A percentile compares a stretch with the other conserved stretches of the same genome.
Evolutionary conservation across 2,888 invertebrate species (phyloP).

Genomic region (Periphyllus acericola): DNA sequence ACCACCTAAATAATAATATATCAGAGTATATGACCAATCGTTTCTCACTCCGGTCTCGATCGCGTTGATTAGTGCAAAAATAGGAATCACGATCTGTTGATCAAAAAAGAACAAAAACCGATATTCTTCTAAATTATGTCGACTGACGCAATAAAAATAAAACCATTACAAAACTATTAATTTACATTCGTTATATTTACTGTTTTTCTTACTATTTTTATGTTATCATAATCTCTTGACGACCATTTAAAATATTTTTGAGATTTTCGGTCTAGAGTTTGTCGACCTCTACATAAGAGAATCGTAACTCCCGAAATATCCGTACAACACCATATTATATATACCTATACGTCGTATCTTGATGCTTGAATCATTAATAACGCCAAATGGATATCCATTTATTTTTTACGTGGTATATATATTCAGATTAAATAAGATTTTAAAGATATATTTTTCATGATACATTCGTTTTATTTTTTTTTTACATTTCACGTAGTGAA

Average conservation of each 20-base stretch:
- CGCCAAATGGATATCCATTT: constrained; percentile 14
- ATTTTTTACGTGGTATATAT: background rate
- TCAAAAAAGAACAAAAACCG: background rate
- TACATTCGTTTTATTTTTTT: background rate
- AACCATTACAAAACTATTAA: background rate
- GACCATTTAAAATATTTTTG: background rate
- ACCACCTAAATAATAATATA: background rate
- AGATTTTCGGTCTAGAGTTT: background rate
- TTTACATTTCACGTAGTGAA: background rate
- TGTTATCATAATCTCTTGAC: background rate
- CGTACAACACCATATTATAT: background rate
- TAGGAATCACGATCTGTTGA: background rate
- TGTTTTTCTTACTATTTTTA: background rate
- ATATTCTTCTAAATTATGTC: background rate
- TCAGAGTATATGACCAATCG: background rate
- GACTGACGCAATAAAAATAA: background rate
- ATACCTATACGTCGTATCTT: background rate
- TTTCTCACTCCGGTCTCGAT: background rate
- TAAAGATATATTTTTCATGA: background rate
- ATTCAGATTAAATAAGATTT: background rate
- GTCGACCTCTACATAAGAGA: background rate
- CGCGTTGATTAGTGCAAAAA: background rate
- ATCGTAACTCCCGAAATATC: background rate
- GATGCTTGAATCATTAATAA: constrained; percentile 28
- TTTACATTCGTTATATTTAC: background rate